Evolutionary conservation across 2,888 invertebrate species (phyloP).

Genomic region (Steinernema hermaphroditum): DNA sequence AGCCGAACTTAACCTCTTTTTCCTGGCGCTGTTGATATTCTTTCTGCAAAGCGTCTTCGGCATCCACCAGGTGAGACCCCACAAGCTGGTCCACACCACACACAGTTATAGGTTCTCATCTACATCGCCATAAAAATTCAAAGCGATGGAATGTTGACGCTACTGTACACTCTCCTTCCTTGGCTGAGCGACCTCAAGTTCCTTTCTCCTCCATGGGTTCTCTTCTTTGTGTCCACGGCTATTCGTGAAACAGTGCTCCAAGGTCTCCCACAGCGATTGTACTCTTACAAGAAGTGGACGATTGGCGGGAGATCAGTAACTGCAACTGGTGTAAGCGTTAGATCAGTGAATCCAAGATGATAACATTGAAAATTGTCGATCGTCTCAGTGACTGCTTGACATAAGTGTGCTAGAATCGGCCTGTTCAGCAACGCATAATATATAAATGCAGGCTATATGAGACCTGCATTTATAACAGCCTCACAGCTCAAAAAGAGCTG

Average conservation of each 20-base stretch:
- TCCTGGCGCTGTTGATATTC: neutral
- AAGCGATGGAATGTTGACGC: neutral
- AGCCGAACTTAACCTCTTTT: constrained; percentile 2
- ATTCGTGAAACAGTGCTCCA: neutral
- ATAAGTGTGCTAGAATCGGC: no score
- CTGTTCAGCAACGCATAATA: no score
- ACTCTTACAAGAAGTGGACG: no score
- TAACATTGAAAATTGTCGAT: no score
- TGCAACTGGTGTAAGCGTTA: no score
- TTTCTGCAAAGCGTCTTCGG: neutral
- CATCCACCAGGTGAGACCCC: neutral
- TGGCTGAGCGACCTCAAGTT: constrained; percentile 13
- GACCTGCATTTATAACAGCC: no score
- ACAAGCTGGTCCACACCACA: neutral
- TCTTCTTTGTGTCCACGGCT: neutral
- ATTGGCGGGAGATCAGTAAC: no score
- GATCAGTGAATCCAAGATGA: no score
- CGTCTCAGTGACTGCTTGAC: no score
- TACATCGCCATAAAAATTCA: neutral
- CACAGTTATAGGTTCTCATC: neutral
- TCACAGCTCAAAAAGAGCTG: no score
- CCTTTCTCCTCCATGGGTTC: constrained; percentile 10
- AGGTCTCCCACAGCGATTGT: neutral
- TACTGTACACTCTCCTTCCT: constrained; percentile 6
- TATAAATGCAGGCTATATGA: no score